A percentile compares a stretch with the other conserved stretches of the same genome.
phyloP scores from a whole-genome alignment of 2,797 vertebrate genomes.

The Pseudochaenichthys georgianus region DNA sequence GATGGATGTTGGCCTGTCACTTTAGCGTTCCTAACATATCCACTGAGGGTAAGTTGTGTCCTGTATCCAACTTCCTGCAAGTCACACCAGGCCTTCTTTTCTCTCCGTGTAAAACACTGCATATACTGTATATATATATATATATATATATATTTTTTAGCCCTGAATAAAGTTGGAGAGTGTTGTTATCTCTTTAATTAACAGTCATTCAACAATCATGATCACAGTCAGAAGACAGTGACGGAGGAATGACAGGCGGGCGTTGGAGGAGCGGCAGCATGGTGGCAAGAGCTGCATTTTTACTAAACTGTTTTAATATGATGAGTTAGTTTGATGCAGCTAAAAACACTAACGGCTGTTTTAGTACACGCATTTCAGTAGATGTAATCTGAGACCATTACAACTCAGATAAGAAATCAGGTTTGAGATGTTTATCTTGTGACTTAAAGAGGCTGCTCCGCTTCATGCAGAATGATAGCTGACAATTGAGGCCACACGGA shows the following conservation, averaged over 20 bases:
- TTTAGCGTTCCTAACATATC: constrained; percentile 81
- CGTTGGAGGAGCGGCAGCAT: constrained; percentile 47
- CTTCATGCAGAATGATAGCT: not conserved
- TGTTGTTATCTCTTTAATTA: constrained; percentile 72
- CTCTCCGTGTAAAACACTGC: constrained; percentile 10
- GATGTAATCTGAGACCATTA: constrained; percentile 39
- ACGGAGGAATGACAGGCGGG: constrained; percentile 59
- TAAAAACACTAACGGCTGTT: constrained; percentile 66
- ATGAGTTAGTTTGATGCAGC: constrained; percentile 61
- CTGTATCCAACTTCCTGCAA: constrained; percentile 63
- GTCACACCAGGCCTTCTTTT: constrained; percentile 20
- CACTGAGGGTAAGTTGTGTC: constrained; percentile 74
- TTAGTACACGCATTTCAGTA: constrained; percentile 26
- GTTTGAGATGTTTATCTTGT: constrained; percentile 31
- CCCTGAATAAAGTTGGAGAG: constrained; percentile 43
- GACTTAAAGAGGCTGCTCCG: not conserved
- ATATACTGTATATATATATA: no score
- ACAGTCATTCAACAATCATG: constrained; percentile 59
- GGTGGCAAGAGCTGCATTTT: constrained; percentile 65
- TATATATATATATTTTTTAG: not conserved
- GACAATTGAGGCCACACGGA: not conserved
- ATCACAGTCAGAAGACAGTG: constrained; percentile 50
- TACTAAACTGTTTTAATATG: constrained; percentile 54
- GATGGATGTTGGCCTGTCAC: constrained; percentile 84
- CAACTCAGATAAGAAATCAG: constrained; percentile 4